A percentile compares a stretch with the other conserved stretches of the same genome.
These are phyloP conservation scores for Sebastes melanostomus DNA, from an alignment of 2,797 vertebrate species.

Conservation along the genomic window DNA sequence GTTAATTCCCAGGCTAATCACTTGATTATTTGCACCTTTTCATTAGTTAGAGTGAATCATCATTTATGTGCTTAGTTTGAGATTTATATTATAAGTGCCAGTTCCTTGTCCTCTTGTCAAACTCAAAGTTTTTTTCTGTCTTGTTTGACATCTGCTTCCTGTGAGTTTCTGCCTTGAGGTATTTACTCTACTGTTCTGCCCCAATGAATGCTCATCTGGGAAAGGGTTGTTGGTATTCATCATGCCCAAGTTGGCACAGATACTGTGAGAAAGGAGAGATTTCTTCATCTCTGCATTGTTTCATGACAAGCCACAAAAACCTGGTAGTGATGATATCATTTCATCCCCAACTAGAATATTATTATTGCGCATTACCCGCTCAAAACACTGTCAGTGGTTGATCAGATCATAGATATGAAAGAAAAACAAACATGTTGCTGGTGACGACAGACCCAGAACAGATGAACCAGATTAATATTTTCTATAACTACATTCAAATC, in stretches of 20 bases:
- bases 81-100: background rate
- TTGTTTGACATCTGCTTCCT: slow-evolving; percentile 7
- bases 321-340: background rate
- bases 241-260: background rate
- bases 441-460: background rate
- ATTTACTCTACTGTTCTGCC: background rate
- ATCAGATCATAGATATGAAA: background rate
- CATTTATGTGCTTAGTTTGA: background rate
- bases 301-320: background rate
- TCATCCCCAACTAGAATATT: background rate
- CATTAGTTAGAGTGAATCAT: background rate
- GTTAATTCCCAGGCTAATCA: background rate
- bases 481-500: slow-evolving; percentile 24
- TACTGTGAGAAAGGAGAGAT: slow-evolving; percentile 1
- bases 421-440: background rate
- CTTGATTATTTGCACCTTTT: background rate
- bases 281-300: slow-evolving; percentile 13
- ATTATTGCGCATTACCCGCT: background rate
- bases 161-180: slow-evolving; percentile 1
- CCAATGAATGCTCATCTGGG: background rate
- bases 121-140: background rate
- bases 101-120: background rate
- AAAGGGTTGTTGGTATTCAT: background rate
- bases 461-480: slow-evolving; percentile 32
- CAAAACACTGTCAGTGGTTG: background rate